Evolutionary conservation across 2,113 vertebrate genomes (phyloP).

Genomic region (Mixornis gularis): DNA sequence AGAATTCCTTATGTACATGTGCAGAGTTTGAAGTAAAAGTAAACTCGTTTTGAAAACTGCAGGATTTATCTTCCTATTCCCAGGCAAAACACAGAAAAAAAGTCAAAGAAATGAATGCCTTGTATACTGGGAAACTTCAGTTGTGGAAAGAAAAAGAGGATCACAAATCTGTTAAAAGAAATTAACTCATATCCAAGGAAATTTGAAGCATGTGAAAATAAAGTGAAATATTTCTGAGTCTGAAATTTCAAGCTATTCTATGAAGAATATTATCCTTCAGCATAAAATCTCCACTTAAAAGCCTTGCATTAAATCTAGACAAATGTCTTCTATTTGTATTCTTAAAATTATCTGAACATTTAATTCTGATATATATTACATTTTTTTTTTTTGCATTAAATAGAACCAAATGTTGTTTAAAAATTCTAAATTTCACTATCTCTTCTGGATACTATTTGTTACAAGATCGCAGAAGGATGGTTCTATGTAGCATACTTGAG

Average conservation of each 20-base stretch:
- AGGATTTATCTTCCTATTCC: not conserved
- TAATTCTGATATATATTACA: not conserved
- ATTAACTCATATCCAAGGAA: not conserved
- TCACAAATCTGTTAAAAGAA: not conserved
- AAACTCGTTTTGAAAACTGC: not conserved
- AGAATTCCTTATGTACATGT: not conserved
- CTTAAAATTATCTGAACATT: not conserved
- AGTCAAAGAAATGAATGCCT: not conserved
- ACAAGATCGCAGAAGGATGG: not conserved
- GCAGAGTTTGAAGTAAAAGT: not conserved
- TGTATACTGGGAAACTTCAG: not conserved
- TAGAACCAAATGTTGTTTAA: not conserved
- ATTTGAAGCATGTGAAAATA: not conserved
- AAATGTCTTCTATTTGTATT: not conserved
- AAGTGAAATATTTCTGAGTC: not conserved
- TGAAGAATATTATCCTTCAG: not conserved
- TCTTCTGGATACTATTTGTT: not conserved
- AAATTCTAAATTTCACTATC: not conserved
- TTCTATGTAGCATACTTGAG: rapidly evolving
- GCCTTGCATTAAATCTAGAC: not conserved
- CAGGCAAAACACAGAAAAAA: not conserved
- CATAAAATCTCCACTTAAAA: not conserved
- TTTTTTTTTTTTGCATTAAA: not conserved
- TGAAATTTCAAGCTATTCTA: not conserved
- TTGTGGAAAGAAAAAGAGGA: not conserved